phyloP scores from a whole-genome alignment of 2,797 vertebrate genomes.

The Heliangelus exortis region DNA sequence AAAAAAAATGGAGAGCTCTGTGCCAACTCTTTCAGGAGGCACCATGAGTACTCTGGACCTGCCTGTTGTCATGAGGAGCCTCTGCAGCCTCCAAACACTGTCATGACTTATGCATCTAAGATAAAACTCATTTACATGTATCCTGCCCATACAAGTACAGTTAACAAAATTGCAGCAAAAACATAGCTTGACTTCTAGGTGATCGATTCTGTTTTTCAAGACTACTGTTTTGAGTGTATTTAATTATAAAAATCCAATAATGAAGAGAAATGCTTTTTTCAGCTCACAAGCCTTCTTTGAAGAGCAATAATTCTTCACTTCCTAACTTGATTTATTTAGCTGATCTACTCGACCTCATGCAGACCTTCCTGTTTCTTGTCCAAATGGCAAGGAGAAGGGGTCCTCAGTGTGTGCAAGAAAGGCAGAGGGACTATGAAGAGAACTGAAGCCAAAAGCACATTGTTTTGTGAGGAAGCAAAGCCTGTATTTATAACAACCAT shows the following conservation, averaged over 20 bases:
- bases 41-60: background rate
- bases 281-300: constrained; percentile 23
- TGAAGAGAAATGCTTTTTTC: constrained; percentile 18
- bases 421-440: background rate
- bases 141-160: background rate
- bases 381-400: background rate
- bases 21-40: background rate
- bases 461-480: background rate
- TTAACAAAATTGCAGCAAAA: background rate
- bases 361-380: constrained; percentile 25
- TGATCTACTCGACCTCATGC: constrained; percentile 42
- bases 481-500: background rate
- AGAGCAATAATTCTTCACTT: constrained; percentile 45
- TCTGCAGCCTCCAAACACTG: background rate
- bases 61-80: background rate
- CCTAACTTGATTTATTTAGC: constrained; percentile 46
- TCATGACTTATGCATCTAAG: background rate
- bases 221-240: constrained; percentile 33
- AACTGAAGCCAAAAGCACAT: background rate
- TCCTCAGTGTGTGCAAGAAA: background rate
- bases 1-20: background rate
- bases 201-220: background rate
- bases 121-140: background rate
- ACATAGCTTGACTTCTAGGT: background rate
- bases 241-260: constrained; percentile 57